phyloP scores from a whole-genome alignment of 2,797 vertebrate species.

The Distichodus sexfasciatus region DNA sequence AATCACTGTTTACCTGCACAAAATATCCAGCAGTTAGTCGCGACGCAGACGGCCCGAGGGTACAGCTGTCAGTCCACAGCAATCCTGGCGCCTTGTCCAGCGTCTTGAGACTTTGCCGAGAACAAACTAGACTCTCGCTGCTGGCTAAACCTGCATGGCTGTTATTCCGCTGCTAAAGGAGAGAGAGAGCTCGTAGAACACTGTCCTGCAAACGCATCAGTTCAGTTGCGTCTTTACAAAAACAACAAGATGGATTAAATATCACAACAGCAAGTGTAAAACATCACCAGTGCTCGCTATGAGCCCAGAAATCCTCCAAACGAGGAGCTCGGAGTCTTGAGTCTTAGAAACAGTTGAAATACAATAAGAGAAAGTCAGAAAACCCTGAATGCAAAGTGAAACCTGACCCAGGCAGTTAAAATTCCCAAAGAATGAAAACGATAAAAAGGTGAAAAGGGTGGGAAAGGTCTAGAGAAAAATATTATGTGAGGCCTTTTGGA shows the following conservation, averaged over 20 bases:
- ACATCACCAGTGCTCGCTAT: neutral
- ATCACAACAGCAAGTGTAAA: neutral
- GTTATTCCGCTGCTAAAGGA: neutral
- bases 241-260: neutral
- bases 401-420: slow-evolving; percentile 36
- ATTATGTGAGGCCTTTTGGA: slow-evolving; percentile 5
- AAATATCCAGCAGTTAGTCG: neutral
- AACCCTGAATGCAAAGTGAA: slow-evolving; percentile 39
- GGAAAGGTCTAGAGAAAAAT: neutral
- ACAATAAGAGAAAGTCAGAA: slow-evolving; percentile 15
- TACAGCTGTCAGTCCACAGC: neutral
- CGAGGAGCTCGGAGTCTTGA: neutral
- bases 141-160: neutral
- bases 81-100: neutral
- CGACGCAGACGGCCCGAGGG: neutral
- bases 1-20: neutral
- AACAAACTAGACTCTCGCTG: neutral
- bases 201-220: neutral
- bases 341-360: slow-evolving; percentile 12
- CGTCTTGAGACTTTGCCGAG: neutral
- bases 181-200: neutral
- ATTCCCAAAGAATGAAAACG: neutral
- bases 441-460: neutral
- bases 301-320: neutral
- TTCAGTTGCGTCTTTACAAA: neutral